Evolutionary conservation across 2,113 vertebrate genomes (phyloP), one percentile per base, ranked within the genome.

Genomic region (Otocyon megalotis): DNA sequence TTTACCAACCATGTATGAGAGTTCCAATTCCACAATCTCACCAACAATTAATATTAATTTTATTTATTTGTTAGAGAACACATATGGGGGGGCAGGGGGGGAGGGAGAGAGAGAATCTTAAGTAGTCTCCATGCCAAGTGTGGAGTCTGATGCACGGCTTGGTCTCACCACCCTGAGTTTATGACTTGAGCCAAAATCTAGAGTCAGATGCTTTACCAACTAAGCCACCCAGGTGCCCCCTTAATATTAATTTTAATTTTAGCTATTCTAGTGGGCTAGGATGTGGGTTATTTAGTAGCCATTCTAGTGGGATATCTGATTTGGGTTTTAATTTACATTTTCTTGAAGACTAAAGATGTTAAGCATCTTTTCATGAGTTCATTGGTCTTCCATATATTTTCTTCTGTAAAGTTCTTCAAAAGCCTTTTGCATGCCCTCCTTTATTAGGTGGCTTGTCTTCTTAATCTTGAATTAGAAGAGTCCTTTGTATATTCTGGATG

Each of bases 401-500:
- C 80, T 94, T 83, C 85, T 35, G 24, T 74, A 80, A 93, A 83
- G 1, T 69, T 69, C 12, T 58, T 93, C 69, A 80, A 93, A 86
- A 65, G 16, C 84, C 17, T 90, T 97, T 90, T 67, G 20, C 6
- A 72, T 30, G 2, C 2, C 30, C 17, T 20, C 16, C 5, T 77
- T 96, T 91, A 81, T 85, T 96, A 54, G n/a, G 14, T 86, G 83
- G 19, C 11, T 63, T 77, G 9, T 53, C 43, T 76, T 93, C 48
- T 84, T 90, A 83, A 58, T 89, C 88, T 83, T 91, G 69, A 96
- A n/a, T 93, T 91, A 71, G 63, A n/a, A 93, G 71, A 53, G 22
- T 88, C 50, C 22, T 93, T 96, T 88, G 48, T 67, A 83, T 84
- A 83, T 58, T 93, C 72, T 88, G 54, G 19, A 72, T 82, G 4